These are phyloP conservation scores for Heliothis subflexa DNA, from an alignment of 1,140 invertebrate species.

Conservation along the genomic window DNA sequence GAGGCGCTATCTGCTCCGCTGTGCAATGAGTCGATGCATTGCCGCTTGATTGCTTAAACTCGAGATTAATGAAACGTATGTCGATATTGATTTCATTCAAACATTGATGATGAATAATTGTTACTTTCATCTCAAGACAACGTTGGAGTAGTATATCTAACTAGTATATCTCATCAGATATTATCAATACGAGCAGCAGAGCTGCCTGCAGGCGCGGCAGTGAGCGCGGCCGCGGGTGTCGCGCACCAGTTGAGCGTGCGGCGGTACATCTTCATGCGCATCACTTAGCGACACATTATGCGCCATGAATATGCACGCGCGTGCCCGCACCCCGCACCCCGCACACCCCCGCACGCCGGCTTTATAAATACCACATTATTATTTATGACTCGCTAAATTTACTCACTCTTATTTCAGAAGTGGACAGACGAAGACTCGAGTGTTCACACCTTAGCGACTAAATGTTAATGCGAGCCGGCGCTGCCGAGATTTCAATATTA, in stretches of 20 bases:
- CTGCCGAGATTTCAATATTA: not conserved
- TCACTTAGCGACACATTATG: slow-evolving; percentile 37
- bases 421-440: slow-evolving; percentile 3
- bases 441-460: slow-evolving; percentile 3
- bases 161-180: too few species aligned
- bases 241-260: slow-evolving; percentile 18
- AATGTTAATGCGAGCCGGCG: not conserved
- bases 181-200: too few species aligned
- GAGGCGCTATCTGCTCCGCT: too few species aligned
- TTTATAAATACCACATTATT: slow-evolving; percentile 36
- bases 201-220: too few species aligned
- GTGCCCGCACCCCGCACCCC: not conserved
- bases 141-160: too few species aligned
- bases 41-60: too few species aligned
- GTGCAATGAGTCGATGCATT: too few species aligned
- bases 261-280: slow-evolving; percentile 32
- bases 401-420: slow-evolving; percentile 19
- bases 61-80: too few species aligned
- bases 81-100: too few species aligned
- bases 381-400: slow-evolving; percentile 26
- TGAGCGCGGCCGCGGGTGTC: too few species aligned
- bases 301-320: slow-evolving; percentile 26
- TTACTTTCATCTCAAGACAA: too few species aligned
- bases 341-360: not conserved
- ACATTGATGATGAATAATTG: too few species aligned